Conservation (phyloP, 2,797 vertebrate genomes). For the Bradypus variegatus region DNA sequence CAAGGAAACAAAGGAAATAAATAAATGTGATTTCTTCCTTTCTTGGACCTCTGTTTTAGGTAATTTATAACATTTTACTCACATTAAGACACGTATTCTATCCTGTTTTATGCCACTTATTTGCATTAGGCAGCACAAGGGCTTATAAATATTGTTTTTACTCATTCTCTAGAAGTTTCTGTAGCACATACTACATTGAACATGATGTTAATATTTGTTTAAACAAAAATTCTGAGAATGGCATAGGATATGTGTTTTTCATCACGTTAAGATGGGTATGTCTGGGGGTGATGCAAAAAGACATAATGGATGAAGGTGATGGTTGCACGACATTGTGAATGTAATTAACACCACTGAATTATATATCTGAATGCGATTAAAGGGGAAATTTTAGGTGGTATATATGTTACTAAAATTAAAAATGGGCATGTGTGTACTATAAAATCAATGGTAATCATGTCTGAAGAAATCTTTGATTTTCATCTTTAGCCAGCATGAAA, state of each 20-base stretch:
- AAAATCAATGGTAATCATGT: background rate
- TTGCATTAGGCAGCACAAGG: background rate
- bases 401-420: no score
- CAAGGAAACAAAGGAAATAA: background rate
- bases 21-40: background rate
- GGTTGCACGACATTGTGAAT: no score
- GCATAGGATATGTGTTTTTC: background rate
- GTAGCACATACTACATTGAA: background rate
- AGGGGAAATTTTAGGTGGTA: no score
- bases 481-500: conserved; percentile 20
- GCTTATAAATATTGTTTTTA: background rate
- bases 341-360: no score
- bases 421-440: background rate
- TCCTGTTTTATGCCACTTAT: background rate
- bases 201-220: background rate
- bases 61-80: conserved; percentile 9
- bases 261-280: background rate
- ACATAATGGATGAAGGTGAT: no score
- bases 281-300: no score
- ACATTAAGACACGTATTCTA: background rate
- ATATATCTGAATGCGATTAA: no score
- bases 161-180: background rate
- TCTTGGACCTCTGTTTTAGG: background rate
- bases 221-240: background rate
- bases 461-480: conserved; percentile 47